Evolutionary conservation across 2,888 invertebrate species (phyloP), one percentile per base, ranked within the genome.

Genomic region (Callimorpha dominula): DNA sequence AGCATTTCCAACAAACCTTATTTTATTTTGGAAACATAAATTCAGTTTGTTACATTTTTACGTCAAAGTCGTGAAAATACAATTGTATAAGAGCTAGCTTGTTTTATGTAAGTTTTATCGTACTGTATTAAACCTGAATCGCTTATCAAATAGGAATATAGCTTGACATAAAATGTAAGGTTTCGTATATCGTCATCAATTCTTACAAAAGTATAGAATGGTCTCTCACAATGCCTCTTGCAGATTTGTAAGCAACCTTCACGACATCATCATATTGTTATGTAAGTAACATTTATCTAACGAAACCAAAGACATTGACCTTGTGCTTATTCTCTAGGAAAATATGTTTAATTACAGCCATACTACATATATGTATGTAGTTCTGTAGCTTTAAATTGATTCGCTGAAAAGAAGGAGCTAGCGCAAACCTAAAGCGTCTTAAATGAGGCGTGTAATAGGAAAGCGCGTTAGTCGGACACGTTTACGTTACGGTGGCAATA

Each of bases 1-100:
- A 70, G 76, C 71, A 70, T 82, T 78, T 82, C 72, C 76, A 78
- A 76, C 31, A 75, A 65, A 74, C 65, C 50, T 76, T 68, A 80
- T 75, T 78, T 71, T 70, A 64, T 74, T 80, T 71, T 70, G 62
- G 68, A 65, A 76, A 68, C 70, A 68, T 74, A 68, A 76, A 78
- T 78, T 78, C 68, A 74, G 78, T 78, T 76, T 63, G 52, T 68
- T 43, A 64, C 52, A 72, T 72, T 63, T 20, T 17, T 68, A 63
- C 43, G n/a, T 54, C 15, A 17, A 66, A 65, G 46, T 50, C 17
- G 17, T 60, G 49, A 14, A 65, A 60, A 71, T 62, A 67, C 52
- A 62, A 62, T 52, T 62, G 4, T 31, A 17, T 63, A 31, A 43
- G 9, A 49, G 49, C 40, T 31, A 62, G 66, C 62, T 42, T 42